A percentile compares a stretch with the other conserved stretches of the same genome.
phyloP scores from a whole-genome alignment of 2,888 invertebrate species.

The Agonopterix arenella region DNA sequence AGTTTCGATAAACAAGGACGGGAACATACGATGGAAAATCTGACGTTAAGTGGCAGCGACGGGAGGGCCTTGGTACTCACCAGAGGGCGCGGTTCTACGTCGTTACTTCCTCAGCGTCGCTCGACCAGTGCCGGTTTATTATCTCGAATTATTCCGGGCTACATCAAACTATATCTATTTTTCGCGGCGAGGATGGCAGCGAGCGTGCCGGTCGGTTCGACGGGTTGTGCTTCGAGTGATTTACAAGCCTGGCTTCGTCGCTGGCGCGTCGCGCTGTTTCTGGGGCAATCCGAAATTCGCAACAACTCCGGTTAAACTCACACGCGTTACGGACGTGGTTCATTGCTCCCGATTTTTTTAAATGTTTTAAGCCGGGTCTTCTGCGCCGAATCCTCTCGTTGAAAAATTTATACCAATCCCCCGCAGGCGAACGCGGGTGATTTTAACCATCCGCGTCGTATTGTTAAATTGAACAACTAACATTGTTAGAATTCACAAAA shows the following conservation, averaged over 20 bases:
- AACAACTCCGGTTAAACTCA: constrained; percentile 12
- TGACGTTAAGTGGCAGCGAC: constrained; percentile 5
- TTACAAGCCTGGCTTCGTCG: constrained; percentile 44
- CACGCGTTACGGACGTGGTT: not conserved
- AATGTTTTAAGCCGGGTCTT: too few relatives aligned
- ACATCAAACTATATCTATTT: constrained; percentile 68
- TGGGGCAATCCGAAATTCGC: constrained; percentile 57
- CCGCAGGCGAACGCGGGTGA: too few relatives aligned
- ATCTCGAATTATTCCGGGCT: constrained; percentile 59
- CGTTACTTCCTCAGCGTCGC: constrained; percentile 43
- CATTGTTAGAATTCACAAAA: too few relatives aligned
- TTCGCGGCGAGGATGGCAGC: constrained; percentile 52
- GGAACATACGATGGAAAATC: constrained; percentile 10
- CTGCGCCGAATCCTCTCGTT: too few relatives aligned
- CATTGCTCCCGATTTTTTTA: constrained; percentile 2
- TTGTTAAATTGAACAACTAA: too few relatives aligned
- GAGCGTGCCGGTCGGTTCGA: constrained; percentile 45
- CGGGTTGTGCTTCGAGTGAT: constrained; percentile 56
- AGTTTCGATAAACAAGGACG: constrained; percentile 38
- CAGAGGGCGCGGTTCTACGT: constrained; percentile 52
- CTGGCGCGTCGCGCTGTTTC: constrained; percentile 45
- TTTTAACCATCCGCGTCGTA: too few relatives aligned
- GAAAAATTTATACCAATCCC: too few relatives aligned
- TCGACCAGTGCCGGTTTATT: constrained; percentile 52
- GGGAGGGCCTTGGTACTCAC: constrained; percentile 41